These are phyloP conservation scores for Prionchulus punctatus DNA, from an alignment of 2,888 invertebrate genomes.

Conservation along the genomic window DNA sequence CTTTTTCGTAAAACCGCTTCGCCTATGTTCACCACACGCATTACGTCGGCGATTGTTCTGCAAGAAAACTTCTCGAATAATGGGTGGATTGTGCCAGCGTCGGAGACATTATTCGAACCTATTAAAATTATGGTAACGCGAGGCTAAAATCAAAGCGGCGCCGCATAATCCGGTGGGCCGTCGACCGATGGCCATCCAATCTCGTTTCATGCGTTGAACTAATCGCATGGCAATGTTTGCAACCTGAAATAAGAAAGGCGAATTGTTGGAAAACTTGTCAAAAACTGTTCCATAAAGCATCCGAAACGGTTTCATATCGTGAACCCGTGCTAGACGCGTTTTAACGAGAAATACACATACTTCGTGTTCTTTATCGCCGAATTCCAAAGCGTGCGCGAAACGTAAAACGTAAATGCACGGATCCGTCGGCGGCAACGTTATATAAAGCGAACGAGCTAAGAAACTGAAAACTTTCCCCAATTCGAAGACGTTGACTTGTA, in stretches of 20 bases:
- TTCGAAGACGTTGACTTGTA: slow-evolving; percentile 67
- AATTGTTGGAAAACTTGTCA: background rate
- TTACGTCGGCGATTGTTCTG: slow-evolving; percentile 21
- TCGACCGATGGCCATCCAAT: slow-evolving; percentile 87
- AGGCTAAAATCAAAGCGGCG: slow-evolving; percentile 84
- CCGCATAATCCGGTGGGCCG: slow-evolving; percentile 93
- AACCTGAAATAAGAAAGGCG: slow-evolving; percentile 40
- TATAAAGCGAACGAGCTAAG: slow-evolving; percentile 69
- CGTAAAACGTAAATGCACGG: slow-evolving; percentile 87
- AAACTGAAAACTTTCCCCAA: slow-evolving; percentile 78
- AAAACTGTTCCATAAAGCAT: background rate
- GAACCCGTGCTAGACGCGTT: background rate
- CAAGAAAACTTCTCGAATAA: background rate
- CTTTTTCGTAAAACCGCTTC: slow-evolving; percentile 24
- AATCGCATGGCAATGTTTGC: slow-evolving; percentile 80
- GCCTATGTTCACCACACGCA: slow-evolving; percentile 26
- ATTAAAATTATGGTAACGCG: slow-evolving; percentile 42
- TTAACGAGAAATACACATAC: no score
- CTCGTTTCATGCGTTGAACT: slow-evolving; percentile 91
- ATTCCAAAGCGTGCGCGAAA: slow-evolving; percentile 75
- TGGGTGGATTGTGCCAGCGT: no score
- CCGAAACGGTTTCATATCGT: background rate
- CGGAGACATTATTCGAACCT: no score
- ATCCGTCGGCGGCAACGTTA: slow-evolving; percentile 50
- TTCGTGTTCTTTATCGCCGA: slow-evolving; percentile 72